These are phyloP conservation scores for Thysanoteuthis rhombus DNA, from an alignment of 2,888 invertebrate genomes.

Conservation along the genomic window DNA sequence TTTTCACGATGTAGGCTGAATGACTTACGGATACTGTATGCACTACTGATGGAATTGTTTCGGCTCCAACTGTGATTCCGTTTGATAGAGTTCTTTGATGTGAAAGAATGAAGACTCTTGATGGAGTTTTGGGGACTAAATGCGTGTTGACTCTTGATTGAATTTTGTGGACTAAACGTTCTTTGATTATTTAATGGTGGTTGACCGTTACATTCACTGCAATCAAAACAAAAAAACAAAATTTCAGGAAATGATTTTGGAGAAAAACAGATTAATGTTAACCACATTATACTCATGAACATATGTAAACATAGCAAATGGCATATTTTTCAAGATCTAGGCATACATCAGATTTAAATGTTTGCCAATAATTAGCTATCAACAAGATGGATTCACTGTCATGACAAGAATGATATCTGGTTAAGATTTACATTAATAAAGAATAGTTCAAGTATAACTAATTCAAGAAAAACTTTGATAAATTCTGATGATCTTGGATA, in stretches of 20 bases:
- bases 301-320: background rate
- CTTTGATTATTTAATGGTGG: constrained; percentile 66
- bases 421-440: no score
- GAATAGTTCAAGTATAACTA: no score
- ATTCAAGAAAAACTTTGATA: no score
- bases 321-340: background rate
- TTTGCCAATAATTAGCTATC: no score
- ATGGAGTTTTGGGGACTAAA: constrained; percentile 81
- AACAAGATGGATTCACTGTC: no score
- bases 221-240: background rate
- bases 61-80: constrained; percentile 53
- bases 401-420: no score
- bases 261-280: background rate
- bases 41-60: constrained; percentile 64
- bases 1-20: constrained; percentile 63
- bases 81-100: constrained; percentile 60
- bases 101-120: constrained; percentile 68
- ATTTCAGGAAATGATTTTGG: background rate
- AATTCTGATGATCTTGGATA: no score
- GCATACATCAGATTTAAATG: background rate
- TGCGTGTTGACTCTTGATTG: constrained; percentile 72
- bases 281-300: background rate
- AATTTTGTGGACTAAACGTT: constrained; percentile 78
- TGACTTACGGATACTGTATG: constrained; percentile 56
- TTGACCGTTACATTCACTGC: constrained; percentile 75